Evolutionary conservation across 2,888 invertebrate genomes (phyloP).

Genomic region (Polia nebulosa): DNA sequence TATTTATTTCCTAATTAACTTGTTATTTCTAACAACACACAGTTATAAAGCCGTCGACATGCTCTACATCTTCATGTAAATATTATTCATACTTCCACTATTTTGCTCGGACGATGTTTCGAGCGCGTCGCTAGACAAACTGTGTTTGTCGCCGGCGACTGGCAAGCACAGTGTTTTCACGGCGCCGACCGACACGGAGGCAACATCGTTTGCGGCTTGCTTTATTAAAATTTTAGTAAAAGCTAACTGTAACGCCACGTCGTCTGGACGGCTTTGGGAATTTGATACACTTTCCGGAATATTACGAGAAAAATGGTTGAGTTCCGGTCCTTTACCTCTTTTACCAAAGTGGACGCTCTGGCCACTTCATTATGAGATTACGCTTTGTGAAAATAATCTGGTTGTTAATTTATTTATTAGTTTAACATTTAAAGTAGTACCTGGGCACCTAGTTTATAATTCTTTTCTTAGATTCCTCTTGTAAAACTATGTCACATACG

Average conservation of each 20-base stretch:
- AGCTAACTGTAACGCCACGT: slow-evolving; percentile 25
- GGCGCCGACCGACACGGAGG: slow-evolving; percentile 23
- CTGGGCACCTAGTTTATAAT: too few relatives aligned
- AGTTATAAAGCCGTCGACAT: slow-evolving; percentile 31
- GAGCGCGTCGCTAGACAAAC: slow-evolving; percentile 42
- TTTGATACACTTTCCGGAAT: slow-evolving; percentile 55
- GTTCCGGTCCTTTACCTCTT: slow-evolving; percentile 20
- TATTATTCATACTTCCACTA: slow-evolving; percentile 25
- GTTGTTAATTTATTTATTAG: slow-evolving; percentile 14
- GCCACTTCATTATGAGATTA: not conserved
- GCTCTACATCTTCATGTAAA: slow-evolving; percentile 24
- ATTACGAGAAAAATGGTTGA: slow-evolving; percentile 46
- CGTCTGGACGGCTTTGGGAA: slow-evolving; percentile 41
- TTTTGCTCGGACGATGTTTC: too few relatives aligned
- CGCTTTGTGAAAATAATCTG: slow-evolving; percentile 8
- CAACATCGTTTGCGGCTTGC: slow-evolving; percentile 51
- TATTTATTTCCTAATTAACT: not conserved
- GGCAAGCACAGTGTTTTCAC: slow-evolving; percentile 53
- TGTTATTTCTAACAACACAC: not conserved
- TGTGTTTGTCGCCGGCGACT: slow-evolving; percentile 31
- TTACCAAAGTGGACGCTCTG: not conserved
- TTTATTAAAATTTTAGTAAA: slow-evolving; percentile 60
- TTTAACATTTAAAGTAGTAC: not conserved
- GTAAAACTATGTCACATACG: not conserved
- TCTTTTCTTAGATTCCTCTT: not conserved